phyloP scores from a whole-genome alignment of 2,888 invertebrate species.

The Lagria hirta region DNA sequence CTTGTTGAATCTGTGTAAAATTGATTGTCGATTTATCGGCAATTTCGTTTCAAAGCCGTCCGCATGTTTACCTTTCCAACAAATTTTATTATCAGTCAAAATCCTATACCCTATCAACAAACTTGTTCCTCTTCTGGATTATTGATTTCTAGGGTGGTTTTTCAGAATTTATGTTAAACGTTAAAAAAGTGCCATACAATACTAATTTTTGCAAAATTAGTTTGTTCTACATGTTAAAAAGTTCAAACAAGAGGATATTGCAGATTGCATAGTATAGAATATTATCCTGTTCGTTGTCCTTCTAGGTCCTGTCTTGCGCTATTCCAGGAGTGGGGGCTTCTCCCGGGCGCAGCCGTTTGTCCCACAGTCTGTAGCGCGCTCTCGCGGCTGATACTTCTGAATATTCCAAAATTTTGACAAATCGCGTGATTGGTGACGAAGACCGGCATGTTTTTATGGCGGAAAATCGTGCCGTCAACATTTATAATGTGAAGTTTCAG shows the following conservation, averaged over 20 bases:
- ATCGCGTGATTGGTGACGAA: conserved; percentile 25
- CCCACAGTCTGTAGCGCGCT: conserved; percentile 48
- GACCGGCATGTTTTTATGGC: conserved; percentile 18
- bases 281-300: conserved; percentile 37
- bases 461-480: conserved; percentile 10
- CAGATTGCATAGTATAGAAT: conserved; percentile 35
- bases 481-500: conserved; percentile 13
- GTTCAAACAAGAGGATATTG: too few species aligned
- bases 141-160: too few species aligned
- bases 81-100: conserved; percentile 15
- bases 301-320: conserved; percentile 42
- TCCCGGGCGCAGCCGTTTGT: conserved; percentile 54
- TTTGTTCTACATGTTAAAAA: too few species aligned
- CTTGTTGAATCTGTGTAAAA: background rate
- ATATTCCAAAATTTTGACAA: conserved; percentile 13
- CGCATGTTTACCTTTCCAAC: conserved; percentile 12
- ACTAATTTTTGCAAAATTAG: too few species aligned
- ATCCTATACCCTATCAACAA: conserved; percentile 13
- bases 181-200: too few species aligned
- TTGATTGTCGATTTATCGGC: conserved; percentile 2
- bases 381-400: conserved; percentile 36
- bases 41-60: conserved; percentile 8
- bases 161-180: too few species aligned
- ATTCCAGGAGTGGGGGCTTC: conserved; percentile 51
- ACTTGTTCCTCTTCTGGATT: conserved; percentile 10